Evolutionary conservation across 1,140 invertebrate genomes (phyloP).

Genomic region (Drosophila nigrodunni): DNA sequence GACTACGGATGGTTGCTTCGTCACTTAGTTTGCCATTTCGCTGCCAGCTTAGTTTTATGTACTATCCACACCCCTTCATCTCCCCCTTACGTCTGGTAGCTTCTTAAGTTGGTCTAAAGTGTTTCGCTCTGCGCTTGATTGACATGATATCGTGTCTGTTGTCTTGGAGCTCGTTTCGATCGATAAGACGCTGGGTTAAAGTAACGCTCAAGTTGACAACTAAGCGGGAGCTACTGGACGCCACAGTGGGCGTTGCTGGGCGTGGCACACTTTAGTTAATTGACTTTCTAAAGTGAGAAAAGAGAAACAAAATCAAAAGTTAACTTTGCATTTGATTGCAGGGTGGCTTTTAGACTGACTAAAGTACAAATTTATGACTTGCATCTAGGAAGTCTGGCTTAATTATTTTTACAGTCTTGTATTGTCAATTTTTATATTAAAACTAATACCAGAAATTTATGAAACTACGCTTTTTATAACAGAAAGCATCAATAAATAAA

Average conservation of each 20-base stretch:
- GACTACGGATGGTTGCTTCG: constrained; percentile 39
- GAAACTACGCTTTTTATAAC: too few species aligned
- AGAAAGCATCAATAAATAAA: too few species aligned
- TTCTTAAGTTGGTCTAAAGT: constrained; percentile 56
- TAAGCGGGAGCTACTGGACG: neutral
- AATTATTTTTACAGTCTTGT: too few species aligned
- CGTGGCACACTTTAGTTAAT: constrained; percentile 4
- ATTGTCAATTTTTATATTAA: too few species aligned
- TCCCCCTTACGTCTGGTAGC: too few species aligned
- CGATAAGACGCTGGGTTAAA: constrained; percentile 20
- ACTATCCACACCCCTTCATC: neutral
- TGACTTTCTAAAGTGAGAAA: neutral
- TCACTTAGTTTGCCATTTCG: constrained; percentile 70
- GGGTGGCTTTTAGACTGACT: too few species aligned
- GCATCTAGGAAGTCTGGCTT: too few species aligned
- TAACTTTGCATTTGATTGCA: too few species aligned
- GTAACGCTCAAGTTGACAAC: constrained; percentile 8
- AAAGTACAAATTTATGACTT: too few species aligned
- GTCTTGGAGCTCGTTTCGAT: constrained; percentile 11
- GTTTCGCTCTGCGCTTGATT: constrained; percentile 67
- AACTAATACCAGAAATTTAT: too few species aligned
- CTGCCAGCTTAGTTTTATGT: constrained; percentile 76
- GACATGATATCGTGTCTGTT: constrained; percentile 62
- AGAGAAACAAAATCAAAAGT: too few species aligned
- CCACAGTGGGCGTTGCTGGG: neutral